Base-by-base conservation (phyloP, 35 echinoderm and acorn worm species). In the Anneissia japonica region DNA sequence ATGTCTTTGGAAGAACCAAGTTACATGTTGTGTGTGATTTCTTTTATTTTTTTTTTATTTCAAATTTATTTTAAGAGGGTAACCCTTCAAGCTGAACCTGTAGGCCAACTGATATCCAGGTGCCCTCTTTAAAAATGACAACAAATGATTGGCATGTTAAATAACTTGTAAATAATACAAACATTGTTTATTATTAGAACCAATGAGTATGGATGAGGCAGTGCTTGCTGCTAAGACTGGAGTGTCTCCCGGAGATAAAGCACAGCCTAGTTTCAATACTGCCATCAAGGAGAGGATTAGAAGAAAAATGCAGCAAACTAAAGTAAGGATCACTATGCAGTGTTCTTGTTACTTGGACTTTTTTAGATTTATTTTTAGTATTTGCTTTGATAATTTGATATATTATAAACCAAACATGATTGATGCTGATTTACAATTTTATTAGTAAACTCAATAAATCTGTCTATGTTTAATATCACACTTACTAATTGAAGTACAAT, bases 211-310 rank as follows among this genome's bases (percentile, higher is more conserved):
- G 87, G 92, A 90, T 78, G 96, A 85, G 38, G 96, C 92, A 0
- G 92, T 93, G n/a, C 31, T 92, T 39, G 89, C 86, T 38, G 89
- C 84, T 0, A 86, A 87, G n/a, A 46, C 88, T 19, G 89, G 96
- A 5, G 77, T 89, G 26, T 5, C 79, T 3, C 83, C 56, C 21
- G 55, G 77, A 2, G 76, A 72, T 37, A 87, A 93, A 73, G 43
- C 79, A 1, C 37, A 89, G 1, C 73, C 55, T 36, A 94, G 73
- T 46, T 73, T 99, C 2, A 99, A 99, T 86, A 83, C 89, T 0
- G 88, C 96, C 7, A 99, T 99, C 35, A 90, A 90, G 39, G 96
- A 99, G 26, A 90, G 92, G 21, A 93, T 99, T 32, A 93, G 82
- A 75, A 93, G 81, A 81, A 99, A 87, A 51, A 93, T 99, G 35